These are phyloP conservation scores for Tapirus indicus DNA, from an alignment of 2,797 vertebrate genomes.

Conservation along the genomic window DNA sequence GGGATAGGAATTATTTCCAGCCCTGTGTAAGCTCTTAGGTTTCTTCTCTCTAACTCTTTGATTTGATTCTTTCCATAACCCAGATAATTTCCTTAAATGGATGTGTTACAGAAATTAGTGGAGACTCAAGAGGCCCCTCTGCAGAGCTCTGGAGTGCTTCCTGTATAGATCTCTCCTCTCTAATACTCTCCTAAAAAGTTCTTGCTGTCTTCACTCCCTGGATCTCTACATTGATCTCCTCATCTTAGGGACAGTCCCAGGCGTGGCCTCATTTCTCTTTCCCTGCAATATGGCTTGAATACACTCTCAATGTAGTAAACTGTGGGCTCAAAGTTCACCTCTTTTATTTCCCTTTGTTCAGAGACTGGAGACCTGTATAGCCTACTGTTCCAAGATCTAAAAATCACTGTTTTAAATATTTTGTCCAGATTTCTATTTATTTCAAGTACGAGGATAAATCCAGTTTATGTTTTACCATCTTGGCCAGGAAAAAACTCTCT, in stretches of 20 bases:
- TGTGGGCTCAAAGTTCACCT: neutral
- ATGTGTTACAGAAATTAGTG: neutral
- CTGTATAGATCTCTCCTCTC: neutral
- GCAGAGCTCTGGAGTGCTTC: neutral
- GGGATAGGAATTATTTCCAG: neutral
- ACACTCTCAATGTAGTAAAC: neutral
- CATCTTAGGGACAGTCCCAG: neutral
- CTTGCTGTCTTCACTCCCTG: neutral
- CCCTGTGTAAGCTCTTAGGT: neutral
- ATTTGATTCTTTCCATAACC: neutral
- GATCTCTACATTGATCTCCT: neutral
- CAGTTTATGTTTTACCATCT: neutral
- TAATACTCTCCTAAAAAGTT: neutral
- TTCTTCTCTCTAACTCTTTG: neutral
- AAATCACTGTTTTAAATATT: neutral
- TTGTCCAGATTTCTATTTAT: neutral
- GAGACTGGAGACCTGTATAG: neutral
- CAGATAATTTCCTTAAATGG: neutral
- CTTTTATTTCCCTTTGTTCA: neutral
- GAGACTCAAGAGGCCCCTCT: neutral
- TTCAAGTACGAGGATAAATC: neutral
- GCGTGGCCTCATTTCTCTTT: neutral
- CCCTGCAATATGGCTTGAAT: fast-evolving
- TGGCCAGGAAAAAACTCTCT: neutral
- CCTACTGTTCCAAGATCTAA: neutral